These are phyloP conservation scores for Clavelina lepadiformis DNA, from an alignment of 23 tunicate species.

Conservation along the genomic window DNA sequence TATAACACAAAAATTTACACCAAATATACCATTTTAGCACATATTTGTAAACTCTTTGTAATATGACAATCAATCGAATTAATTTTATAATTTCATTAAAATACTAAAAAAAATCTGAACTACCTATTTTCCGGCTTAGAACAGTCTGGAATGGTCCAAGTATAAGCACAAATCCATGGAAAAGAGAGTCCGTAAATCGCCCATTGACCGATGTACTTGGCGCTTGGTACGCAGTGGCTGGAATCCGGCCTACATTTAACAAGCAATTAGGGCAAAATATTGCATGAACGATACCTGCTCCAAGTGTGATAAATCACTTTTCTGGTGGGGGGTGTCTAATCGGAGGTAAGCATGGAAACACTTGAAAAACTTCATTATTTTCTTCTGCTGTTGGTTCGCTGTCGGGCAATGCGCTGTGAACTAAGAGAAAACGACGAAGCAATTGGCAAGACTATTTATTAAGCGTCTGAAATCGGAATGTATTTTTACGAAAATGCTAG, in stretches of 20 bases:
- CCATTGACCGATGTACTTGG: constrained; percentile 45
- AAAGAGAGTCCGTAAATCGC: constrained; percentile 56
- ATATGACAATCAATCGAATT: too few relatives aligned
- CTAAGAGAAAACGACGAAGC: too few relatives aligned
- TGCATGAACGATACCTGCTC: too few relatives aligned
- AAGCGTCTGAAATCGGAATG: too few relatives aligned
- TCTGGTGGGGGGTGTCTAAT: constrained; percentile 53
- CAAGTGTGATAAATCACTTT: too few relatives aligned
- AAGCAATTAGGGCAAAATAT: neutral
- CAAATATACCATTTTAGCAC: too few relatives aligned
- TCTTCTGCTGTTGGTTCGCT: constrained; percentile 9
- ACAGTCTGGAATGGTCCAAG: constrained; percentile 85
- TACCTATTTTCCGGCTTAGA: constrained; percentile 58
- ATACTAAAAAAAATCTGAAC: neutral
- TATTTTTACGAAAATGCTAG: too few relatives aligned
- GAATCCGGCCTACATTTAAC: constrained; percentile 46
- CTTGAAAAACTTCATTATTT: constrained; percentile 25
- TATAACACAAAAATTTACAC: too few relatives aligned
- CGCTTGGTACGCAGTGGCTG: constrained; percentile 66
- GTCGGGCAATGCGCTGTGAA: too few relatives aligned
- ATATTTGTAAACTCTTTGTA: too few relatives aligned
- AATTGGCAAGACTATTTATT: too few relatives aligned
- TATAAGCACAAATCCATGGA: constrained; percentile 79
- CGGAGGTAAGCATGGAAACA: constrained; percentile 74
- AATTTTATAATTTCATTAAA: neutral